Evolutionary conservation across 2,797 vertebrate genomes (phyloP).

Genomic region (Schizothorax lantsangensis): DNA sequence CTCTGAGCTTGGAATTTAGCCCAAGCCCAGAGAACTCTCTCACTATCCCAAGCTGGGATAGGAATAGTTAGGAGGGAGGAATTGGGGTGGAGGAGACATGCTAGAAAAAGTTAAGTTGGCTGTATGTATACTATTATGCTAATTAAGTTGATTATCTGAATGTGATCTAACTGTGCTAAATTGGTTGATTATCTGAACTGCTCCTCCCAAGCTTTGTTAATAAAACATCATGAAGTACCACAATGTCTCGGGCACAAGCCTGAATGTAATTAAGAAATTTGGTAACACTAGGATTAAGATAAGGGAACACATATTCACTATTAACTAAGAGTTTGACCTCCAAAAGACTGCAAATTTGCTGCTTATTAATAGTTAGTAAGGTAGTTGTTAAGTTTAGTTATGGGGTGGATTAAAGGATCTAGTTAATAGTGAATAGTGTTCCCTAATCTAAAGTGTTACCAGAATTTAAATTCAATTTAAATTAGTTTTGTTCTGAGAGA

Average conservation of each 20-base stretch:
- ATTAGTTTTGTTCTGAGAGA: not conserved
- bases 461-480: not conserved
- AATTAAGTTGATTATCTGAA: not conserved
- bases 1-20: not conserved
- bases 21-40: not conserved
- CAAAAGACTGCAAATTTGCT: not conserved
- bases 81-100: not conserved
- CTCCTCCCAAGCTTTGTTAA: not conserved
- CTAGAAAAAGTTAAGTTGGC: not conserved
- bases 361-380: not conserved
- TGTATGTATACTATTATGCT: not conserved
- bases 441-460: too few species aligned
- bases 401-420: not conserved
- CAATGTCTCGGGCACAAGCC: not conserved
- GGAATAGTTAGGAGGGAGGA: not conserved
- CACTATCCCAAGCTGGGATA: not conserved
- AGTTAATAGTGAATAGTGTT: too few species aligned
- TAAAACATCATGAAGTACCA: not conserved
- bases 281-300: not conserved
- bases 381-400: not conserved
- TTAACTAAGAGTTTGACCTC: not conserved
- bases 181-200: not conserved
- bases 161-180: not conserved
- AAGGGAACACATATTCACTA: not conserved
- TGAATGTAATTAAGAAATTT: not conserved